Conservation (phyloP, 1,140 invertebrate genomes). For the Procambarus clarkii region DNA sequence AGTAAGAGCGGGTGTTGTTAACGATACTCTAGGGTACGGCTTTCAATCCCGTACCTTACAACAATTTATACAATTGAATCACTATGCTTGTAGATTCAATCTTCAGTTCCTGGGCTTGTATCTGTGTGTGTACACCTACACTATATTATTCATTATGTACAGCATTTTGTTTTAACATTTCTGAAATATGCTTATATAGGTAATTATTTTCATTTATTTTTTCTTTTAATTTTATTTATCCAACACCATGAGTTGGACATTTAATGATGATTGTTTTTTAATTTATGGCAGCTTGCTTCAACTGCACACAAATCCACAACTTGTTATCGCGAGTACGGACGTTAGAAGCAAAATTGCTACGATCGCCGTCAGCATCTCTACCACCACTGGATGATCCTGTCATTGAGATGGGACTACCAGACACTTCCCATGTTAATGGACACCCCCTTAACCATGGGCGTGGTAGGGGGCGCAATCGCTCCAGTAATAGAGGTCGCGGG, state of each 20-base stretch:
- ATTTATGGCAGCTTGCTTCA: conserved; percentile 61
- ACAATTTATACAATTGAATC: too few relatives aligned
- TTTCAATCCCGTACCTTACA: too few relatives aligned
- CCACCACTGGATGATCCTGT: conserved; percentile 13
- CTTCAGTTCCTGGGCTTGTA: too few relatives aligned
- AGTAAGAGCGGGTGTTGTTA: too few relatives aligned
- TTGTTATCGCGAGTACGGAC: conserved; percentile 62
- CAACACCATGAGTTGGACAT: too few relatives aligned
- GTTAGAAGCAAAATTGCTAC: conserved; percentile 66
- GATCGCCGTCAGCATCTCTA: conserved; percentile 37
- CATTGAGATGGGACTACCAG: conserved; percentile 69
- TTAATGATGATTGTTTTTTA: background rate
- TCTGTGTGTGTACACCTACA: too few relatives aligned
- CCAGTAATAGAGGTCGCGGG: conserved; percentile 12
- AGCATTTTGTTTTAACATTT: background rate
- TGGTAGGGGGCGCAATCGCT: conserved; percentile 27
- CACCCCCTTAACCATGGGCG: conserved; percentile 61
- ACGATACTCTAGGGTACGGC: too few relatives aligned
- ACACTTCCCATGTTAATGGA: conserved; percentile 65
- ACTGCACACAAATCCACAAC: conserved; percentile 66
- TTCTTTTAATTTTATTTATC: background rate
- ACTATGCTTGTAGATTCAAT: too few relatives aligned
- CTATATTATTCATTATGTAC: background rate
- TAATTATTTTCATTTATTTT: background rate
- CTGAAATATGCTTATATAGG: background rate